These are phyloP conservation scores for Conopomorpha cramerella DNA, from an alignment of 1,140 invertebrate genomes.

Conservation along the genomic window DNA sequence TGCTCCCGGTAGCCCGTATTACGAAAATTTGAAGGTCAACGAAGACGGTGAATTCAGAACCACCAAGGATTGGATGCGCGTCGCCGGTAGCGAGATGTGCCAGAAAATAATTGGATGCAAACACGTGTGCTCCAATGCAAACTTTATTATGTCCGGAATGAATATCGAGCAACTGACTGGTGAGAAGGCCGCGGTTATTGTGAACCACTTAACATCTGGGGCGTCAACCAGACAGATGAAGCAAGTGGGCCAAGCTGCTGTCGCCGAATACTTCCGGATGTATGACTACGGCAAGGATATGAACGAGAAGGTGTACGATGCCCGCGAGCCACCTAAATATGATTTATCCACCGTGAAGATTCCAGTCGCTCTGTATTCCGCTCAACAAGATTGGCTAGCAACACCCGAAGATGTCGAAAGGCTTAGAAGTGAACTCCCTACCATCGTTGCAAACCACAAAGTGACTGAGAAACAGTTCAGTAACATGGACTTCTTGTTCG, in stretches of 20 bases:
- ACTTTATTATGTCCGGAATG: slow-evolving; percentile 65
- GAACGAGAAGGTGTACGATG: slow-evolving; percentile 57
- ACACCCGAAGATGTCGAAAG: slow-evolving; percentile 66
- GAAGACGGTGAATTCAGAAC: slow-evolving; percentile 63
- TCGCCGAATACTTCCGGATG: slow-evolving; percentile 39
- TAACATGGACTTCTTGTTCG: slow-evolving; percentile 75
- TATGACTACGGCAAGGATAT: slow-evolving; percentile 56
- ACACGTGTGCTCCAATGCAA: slow-evolving; percentile 63
- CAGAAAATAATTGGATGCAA: slow-evolving; percentile 48
- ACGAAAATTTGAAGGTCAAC: slow-evolving; percentile 62
- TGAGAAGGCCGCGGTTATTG: slow-evolving; percentile 69
- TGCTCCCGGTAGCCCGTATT: slow-evolving; percentile 57
- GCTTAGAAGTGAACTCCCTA: slow-evolving; percentile 56
- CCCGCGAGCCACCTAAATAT: slow-evolving; percentile 67
- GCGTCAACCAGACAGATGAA: slow-evolving; percentile 77
- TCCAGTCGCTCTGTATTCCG: slow-evolving; percentile 70
- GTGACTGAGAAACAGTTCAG: slow-evolving; percentile 67
- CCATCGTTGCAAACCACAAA: slow-evolving; percentile 43
- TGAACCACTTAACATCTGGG: slow-evolving; percentile 78
- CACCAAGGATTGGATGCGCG: slow-evolving; percentile 49
- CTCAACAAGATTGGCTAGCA: slow-evolving; percentile 68
- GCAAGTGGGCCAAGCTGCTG: slow-evolving; percentile 68
- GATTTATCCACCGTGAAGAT: slow-evolving; percentile 63
- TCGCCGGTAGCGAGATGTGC: slow-evolving; percentile 59
- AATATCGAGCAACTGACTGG: slow-evolving; percentile 53